Conservation (phyloP, 1,140 invertebrate genomes). For the Lerema accius region DNA sequence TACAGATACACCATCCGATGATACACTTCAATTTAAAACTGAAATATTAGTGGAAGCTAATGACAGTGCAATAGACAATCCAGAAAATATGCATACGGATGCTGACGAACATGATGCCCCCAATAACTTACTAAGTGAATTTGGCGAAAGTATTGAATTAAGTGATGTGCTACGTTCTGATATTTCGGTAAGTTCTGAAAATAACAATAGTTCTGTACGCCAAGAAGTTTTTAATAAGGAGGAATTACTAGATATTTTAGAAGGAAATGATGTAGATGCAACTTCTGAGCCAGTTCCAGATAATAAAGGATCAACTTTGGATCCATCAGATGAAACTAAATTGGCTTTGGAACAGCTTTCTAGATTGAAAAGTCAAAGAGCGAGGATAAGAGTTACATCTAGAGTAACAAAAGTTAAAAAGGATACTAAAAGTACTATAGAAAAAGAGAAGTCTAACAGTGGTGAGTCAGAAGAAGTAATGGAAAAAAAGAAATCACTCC, state of each 20-base stretch:
- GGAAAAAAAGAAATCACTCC: constrained; percentile 17
- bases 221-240: constrained; percentile 78
- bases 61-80: constrained; percentile 49
- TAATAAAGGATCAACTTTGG: constrained; percentile 6
- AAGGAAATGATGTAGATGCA: constrained; percentile 67
- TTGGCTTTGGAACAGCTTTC: constrained; percentile 64
- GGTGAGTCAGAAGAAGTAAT: neutral
- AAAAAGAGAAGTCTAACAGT: constrained; percentile 1
- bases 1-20: constrained; percentile 42
- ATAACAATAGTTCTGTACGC: constrained; percentile 60
- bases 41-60: constrained; percentile 69
- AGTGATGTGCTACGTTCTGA: constrained; percentile 66
- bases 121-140: constrained; percentile 63
- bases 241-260: constrained; percentile 71
- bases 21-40: constrained; percentile 64
- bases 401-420: constrained; percentile 21
- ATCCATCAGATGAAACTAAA: constrained; percentile 48
- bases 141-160: constrained; percentile 68
- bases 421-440: constrained; percentile 5
- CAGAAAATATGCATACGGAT: constrained; percentile 45
- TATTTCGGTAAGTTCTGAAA: constrained; percentile 56
- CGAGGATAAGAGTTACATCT: neutral
- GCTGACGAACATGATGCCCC: constrained; percentile 44
- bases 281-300: constrained; percentile 14
- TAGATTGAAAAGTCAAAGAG: constrained; percentile 43